phyloP scores from a whole-genome alignment of 2,888 invertebrate species.

The Catocala nupta region DNA sequence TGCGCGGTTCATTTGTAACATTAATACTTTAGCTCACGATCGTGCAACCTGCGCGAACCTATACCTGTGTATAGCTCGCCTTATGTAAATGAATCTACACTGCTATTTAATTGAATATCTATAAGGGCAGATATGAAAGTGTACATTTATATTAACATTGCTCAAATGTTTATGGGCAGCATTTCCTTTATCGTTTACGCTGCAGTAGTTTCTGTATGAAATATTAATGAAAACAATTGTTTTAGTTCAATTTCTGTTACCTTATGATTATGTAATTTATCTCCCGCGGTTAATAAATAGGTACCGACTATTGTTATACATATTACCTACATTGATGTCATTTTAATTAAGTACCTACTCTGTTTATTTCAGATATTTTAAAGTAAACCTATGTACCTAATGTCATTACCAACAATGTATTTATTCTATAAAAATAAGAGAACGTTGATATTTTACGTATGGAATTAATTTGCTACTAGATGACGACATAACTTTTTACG shows the following conservation, averaged over 20 bases:
- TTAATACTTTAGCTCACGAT: too few species aligned
- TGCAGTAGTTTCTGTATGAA: constrained; percentile 31
- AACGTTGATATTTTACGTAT: constrained; percentile 20
- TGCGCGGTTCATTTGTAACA: too few species aligned
- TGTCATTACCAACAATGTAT: constrained; percentile 27
- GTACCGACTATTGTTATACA: constrained; percentile 39
- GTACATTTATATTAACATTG: constrained; percentile 38
- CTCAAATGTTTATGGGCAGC: constrained; percentile 26
- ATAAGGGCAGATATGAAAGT: constrained; percentile 30
- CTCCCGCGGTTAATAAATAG: constrained; percentile 33
- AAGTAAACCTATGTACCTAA: constrained; percentile 7
- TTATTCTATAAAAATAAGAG: constrained; percentile 16
- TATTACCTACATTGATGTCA: constrained; percentile 26
- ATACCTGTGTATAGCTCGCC: constrained; percentile 6
- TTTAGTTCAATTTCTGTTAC: constrained; percentile 50
- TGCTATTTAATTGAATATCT: constrained; percentile 21
- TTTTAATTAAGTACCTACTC: constrained; percentile 26
- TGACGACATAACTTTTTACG: constrained; percentile 24
- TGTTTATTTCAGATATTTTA: constrained; percentile 20
- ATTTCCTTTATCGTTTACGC: constrained; percentile 37
- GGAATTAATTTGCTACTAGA: constrained; percentile 22
- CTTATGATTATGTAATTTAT: constrained; percentile 39
- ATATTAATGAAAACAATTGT: constrained; percentile 34
- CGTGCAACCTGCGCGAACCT: background rate
- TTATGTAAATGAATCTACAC: constrained; percentile 10